These are phyloP conservation scores for Polyommatus iphigenia DNA, from an alignment of 2,888 invertebrate genomes.

Conservation along the genomic window DNA sequence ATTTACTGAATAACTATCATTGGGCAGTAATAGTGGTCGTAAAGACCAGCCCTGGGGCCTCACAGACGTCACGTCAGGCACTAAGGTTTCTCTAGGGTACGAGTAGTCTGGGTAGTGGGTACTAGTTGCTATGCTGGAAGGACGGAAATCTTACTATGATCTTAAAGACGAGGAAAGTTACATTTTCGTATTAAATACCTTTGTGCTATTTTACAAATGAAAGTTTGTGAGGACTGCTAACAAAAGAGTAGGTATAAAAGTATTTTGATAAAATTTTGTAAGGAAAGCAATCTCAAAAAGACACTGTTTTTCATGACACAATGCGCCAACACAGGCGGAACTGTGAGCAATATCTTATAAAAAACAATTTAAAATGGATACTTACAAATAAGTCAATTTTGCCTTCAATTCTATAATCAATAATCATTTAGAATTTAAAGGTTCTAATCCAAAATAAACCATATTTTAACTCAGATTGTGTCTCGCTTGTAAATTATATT, in stretches of 20 bases:
- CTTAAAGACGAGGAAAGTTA: neutral
- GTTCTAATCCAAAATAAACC: neutral
- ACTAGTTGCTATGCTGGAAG: neutral
- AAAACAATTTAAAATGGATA: too few species aligned
- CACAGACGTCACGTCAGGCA: neutral
- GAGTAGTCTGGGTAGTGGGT: neutral
- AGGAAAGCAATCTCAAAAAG: too few species aligned
- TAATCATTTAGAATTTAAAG: neutral
- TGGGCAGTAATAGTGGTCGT: constrained; percentile 2
- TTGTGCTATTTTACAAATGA: too few species aligned
- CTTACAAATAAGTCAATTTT: too few species aligned
- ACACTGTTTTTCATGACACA: too few species aligned
- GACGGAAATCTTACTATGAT: neutral
- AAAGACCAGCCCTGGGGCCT: neutral
- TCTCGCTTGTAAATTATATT: constrained; percentile 1
- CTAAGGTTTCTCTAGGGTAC: neutral
- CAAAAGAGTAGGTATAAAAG: too few species aligned
- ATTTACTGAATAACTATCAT: constrained; percentile 16
- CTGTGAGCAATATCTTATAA: too few species aligned
- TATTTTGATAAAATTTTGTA: too few species aligned
- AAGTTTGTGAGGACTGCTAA: too few species aligned
- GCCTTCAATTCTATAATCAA: neutral
- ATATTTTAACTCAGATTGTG: constrained; percentile 1
- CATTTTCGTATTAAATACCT: too few species aligned
- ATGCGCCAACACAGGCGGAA: too few species aligned